Conservation (phyloP, 2,888 invertebrate genomes). For the Meandrusa payeni region DNA sequence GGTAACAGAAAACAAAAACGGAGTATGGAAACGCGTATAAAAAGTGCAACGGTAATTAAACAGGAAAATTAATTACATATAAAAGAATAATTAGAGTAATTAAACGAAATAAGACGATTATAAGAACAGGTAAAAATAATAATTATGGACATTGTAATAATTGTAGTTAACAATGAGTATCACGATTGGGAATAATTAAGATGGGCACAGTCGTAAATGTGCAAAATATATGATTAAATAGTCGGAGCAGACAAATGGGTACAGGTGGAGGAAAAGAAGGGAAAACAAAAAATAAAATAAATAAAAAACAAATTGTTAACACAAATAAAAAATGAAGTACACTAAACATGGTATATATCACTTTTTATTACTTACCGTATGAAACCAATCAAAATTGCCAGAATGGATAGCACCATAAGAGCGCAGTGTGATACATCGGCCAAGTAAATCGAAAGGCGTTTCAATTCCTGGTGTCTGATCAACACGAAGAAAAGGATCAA, state of each 20-base stretch:
- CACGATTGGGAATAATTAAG: neutral
- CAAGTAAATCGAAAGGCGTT: slow-evolving; percentile 92
- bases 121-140: slow-evolving; percentile 19
- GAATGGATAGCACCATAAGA: slow-evolving; percentile 91
- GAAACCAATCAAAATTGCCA: slow-evolving; percentile 95
- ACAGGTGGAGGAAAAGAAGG: slow-evolving; percentile 33
- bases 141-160: slow-evolving; percentile 13
- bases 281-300: slow-evolving; percentile 37
- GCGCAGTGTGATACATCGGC: slow-evolving; percentile 95
- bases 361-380: slow-evolving; percentile 83
- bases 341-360: neutral
- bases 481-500: slow-evolving; percentile 97
- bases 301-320: slow-evolving; percentile 34
- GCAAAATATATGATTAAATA: slow-evolving; percentile 9
- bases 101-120: slow-evolving; percentile 26
- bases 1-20: slow-evolving; percentile 37
- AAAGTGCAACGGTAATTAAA: neutral
- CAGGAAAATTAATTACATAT: slow-evolving; percentile 18
- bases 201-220: slow-evolving; percentile 20
- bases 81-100: slow-evolving; percentile 13
- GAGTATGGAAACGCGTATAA: neutral
- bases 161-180: slow-evolving; percentile 8
- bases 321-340: slow-evolving; percentile 22
- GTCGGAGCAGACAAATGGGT: slow-evolving; percentile 25
- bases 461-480: slow-evolving; percentile 91